Percentiles rank a stretch among this genome's conserved stretches.
phyloP scores from a whole-genome alignment of 2,113 vertebrate species.

The Gymnocephalus cernua region DNA sequence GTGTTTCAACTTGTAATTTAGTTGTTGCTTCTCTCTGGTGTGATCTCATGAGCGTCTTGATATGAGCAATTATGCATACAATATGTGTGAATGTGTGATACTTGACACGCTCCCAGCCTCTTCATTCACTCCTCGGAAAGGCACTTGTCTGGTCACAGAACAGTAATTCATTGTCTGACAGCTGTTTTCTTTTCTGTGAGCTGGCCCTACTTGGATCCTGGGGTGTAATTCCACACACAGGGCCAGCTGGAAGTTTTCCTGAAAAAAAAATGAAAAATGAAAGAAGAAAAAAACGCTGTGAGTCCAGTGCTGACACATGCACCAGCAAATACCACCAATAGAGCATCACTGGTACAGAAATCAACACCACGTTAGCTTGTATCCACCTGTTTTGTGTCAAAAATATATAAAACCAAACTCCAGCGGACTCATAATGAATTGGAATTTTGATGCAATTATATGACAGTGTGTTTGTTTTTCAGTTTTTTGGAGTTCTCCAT shows the following conservation, averaged over 20 bases:
- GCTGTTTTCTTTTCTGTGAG: conserved; percentile 84
- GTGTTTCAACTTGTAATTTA: background rate
- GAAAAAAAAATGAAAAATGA: conserved; percentile 69
- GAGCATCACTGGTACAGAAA: conserved; percentile 46
- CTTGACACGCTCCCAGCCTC: conserved; percentile 64
- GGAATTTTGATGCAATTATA: conserved; percentile 51
- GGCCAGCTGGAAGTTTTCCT: conserved; percentile 81
- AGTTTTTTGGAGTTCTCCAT: conserved; percentile 29
- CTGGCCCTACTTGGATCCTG: conserved; percentile 70
- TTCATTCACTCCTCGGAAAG: conserved; percentile 71
- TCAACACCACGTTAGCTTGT: conserved; percentile 15
- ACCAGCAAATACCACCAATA: conserved; percentile 55
- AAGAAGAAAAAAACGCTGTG: conserved; percentile 31
- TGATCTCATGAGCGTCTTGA: conserved; percentile 2
- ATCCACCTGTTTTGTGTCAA: conserved; percentile 43
- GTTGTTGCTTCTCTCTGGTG: background rate
- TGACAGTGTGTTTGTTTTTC: conserved; percentile 28
- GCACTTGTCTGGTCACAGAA: conserved; percentile 71
- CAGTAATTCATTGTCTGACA: conserved; percentile 83
- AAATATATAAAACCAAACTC: conserved; percentile 53
- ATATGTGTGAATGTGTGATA: conserved; percentile 41
- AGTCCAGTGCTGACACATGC: conserved; percentile 48
- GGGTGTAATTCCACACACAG: conserved; percentile 80
- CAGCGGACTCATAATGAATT: conserved; percentile 31
- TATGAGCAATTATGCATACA: background rate